Evolutionary conservation across 2,797 vertebrate genomes (phyloP).

Genomic region (Acipenser oxyrinchus): DNA sequence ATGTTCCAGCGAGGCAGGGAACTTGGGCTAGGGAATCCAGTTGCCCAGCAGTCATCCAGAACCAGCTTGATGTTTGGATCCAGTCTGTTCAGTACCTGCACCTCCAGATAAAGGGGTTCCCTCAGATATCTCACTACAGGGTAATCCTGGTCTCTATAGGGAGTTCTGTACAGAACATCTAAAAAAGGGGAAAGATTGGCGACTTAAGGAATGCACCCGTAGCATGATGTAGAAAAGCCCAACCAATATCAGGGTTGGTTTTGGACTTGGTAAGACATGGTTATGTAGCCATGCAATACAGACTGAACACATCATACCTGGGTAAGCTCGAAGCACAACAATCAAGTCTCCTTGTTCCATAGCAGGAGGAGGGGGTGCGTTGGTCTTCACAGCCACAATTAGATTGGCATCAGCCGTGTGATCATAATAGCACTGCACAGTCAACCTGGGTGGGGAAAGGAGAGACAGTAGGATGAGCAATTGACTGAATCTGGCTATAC

Average conservation of each 20-base stretch:
- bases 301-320: conserved; percentile 37
- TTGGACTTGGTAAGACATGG: too few relatives aligned
- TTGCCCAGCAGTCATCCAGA: conserved; percentile 60
- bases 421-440: conserved; percentile 44
- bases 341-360: conserved; percentile 42
- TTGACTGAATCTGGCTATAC: too few relatives aligned
- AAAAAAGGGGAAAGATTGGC: conserved; percentile 11
- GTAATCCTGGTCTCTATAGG: conserved; percentile 40
- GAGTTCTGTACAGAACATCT: conserved; percentile 40
- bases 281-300: not conserved
- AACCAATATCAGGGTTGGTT: not conserved
- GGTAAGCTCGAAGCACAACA: conserved; percentile 47
- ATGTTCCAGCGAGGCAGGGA: conserved; percentile 49
- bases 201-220: too few relatives aligned
- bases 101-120: conserved; percentile 57
- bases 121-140: conserved; percentile 48
- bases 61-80: conserved; percentile 55
- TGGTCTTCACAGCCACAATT: conserved; percentile 25
- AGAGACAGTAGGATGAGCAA: too few relatives aligned
- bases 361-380: conserved; percentile 28
- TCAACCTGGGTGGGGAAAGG: conserved; percentile 35
- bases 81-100: conserved; percentile 49
- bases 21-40: conserved; percentile 23
- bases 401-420: conserved; percentile 24
- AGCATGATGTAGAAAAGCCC: not conserved